Evolutionary conservation across 30 jellyfish, hydroid and myxozoan genomes (phyloP), one percentile per base, ranked within the genome.

Genomic region (Aurelia sp.): DNA sequence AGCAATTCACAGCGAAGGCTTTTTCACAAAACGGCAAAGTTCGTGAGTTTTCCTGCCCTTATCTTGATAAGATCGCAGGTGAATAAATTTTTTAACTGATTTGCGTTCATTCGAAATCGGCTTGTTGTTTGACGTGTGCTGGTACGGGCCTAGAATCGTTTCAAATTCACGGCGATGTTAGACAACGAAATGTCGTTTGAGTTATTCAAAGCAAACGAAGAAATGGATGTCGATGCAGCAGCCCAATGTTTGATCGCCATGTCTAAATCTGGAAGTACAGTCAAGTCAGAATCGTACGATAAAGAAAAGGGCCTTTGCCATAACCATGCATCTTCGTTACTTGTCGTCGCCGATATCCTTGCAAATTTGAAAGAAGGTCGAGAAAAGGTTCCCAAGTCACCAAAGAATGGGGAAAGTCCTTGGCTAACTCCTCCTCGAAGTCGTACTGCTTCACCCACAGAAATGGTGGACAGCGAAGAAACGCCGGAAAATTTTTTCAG

Each of bases 381-480:
- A 58, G 91, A 74, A 58, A 83, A 51, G 72, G 67, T 52, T 7
- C 37, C 73, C 13, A 80, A 62, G 21, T 62, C 78, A 11, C 70
- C 61, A 10, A 66, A 77, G 33, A 71, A 79, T 18, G 88, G 78
- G 27, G 90, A 87, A 53, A 89, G 99, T 83, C 96, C 97, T 1
- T 95, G 89, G 78, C 89, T 89, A 17, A 95, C 99, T 15, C 99
- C 99, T 3, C 99, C 99, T 10, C 86, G 99, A 81, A 95, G 99
- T 66, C 85, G 80, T 55, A 89, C 99, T 50, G 89, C 99, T 33
- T 95, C 99, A 33, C 99, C 99, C 9, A 93, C 90, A 9, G 97
- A 95, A 71, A 73, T 82, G 91, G 85, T 79, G 76, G 82, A 41
- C 23, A 33, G 47, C 67, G 84, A 79, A 62, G 87, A 76, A 3